These are phyloP conservation scores for Ormyrus pomaceus DNA, from an alignment of 2,888 invertebrate species.

Conservation along the genomic window DNA sequence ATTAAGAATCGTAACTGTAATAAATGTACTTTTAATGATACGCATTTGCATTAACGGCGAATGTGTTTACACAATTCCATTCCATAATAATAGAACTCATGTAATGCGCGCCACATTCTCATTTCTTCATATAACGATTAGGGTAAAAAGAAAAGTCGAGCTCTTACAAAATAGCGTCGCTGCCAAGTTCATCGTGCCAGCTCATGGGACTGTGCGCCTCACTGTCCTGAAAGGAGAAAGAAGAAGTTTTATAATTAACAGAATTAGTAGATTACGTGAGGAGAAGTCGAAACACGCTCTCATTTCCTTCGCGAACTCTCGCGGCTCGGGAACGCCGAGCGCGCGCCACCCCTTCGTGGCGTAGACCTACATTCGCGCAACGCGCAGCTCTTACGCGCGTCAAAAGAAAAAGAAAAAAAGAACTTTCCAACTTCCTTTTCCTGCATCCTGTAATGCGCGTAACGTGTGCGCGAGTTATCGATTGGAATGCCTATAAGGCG, in stretches of 20 bases:
- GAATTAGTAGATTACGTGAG: conserved; percentile 49
- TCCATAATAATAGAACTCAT: no score
- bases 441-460: background rate
- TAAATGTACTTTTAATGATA: no score
- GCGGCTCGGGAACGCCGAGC: background rate
- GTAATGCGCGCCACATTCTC: no score
- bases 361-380: conserved; percentile 34
- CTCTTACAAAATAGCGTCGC: conserved; percentile 61
- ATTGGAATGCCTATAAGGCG: conserved; percentile 15
- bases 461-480: background rate
- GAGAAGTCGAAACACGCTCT: conserved; percentile 36
- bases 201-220: conserved; percentile 67
- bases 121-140: background rate
- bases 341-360: background rate
- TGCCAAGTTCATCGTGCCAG: conserved; percentile 67
- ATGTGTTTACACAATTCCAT: background rate
- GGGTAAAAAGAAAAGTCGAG: background rate
- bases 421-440: conserved; percentile 45
- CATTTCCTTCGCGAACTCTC: conserved; percentile 11
- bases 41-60: background rate
- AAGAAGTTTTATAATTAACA: conserved; percentile 42
- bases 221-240: conserved; percentile 61
- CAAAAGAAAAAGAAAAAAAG: background rate
- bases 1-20: no score
- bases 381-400: conserved; percentile 1